Percentiles rank a stretch among this genome's conserved stretches.
phyloP scores from a whole-genome alignment of 2,888 invertebrate genomes.

The Pachydiplax longipennis region DNA sequence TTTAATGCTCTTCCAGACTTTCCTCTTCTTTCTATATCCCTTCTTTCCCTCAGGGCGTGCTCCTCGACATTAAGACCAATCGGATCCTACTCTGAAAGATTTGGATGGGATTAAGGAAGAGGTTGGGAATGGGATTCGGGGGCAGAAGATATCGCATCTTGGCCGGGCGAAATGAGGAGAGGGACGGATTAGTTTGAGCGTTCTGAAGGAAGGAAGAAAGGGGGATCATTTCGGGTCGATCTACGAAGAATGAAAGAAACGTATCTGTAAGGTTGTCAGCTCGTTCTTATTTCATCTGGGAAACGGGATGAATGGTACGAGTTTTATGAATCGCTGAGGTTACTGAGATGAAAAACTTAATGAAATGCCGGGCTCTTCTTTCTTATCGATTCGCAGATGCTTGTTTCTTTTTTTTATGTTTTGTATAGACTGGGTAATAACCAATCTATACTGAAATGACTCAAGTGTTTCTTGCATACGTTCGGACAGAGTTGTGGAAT shows the following conservation, averaged over 20 bases:
- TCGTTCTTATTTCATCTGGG: not conserved
- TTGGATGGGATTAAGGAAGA: slow-evolving; percentile 11
- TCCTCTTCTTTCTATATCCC: not conserved
- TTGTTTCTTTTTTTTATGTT: too few species aligned
- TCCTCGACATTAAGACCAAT: slow-evolving; percentile 15
- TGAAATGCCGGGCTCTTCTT: too few species aligned
- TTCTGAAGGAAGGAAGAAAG: not conserved
- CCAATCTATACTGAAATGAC: too few species aligned
- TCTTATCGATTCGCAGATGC: too few species aligned
- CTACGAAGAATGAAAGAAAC: not conserved
- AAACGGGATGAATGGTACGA: not conserved
- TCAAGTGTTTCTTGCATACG: too few species aligned
- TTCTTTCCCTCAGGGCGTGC: not conserved
- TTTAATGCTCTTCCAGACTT: not conserved
- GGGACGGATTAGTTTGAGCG: not conserved
- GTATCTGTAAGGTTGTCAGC: too few species aligned
- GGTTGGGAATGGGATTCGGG: slow-evolving; percentile 1
- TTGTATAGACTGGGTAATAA: too few species aligned
- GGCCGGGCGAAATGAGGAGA: not conserved
- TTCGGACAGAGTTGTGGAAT: too few species aligned
- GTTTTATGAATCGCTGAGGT: not conserved
- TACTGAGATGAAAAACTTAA: too few species aligned
- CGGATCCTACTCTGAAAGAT: slow-evolving; percentile 14
- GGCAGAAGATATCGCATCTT: not conserved
- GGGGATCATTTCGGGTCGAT: not conserved